A percentile compares a stretch with the other conserved stretches of the same genome.
Conservation (phyloP, 2,888 invertebrate species). For the Mythimna vitellina region DNA sequence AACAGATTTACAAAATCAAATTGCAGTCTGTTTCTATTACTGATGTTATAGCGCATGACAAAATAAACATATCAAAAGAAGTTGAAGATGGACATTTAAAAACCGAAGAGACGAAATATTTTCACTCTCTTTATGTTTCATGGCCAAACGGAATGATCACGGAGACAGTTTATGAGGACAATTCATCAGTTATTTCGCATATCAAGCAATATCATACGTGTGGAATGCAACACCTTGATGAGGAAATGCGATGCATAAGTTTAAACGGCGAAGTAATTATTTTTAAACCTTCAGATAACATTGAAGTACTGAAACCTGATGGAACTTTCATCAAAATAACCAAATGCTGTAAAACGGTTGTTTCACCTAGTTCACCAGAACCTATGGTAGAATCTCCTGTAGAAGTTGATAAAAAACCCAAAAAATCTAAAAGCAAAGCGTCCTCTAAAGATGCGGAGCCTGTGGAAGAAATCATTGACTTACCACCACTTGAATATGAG, state of each 20-base stretch:
- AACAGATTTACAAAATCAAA: slow-evolving; percentile 72
- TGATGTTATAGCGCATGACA: slow-evolving; percentile 55
- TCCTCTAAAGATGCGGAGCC: slow-evolving; percentile 68
- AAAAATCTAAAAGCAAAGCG: slow-evolving; percentile 76
- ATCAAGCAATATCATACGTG: slow-evolving; percentile 80
- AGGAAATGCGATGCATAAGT: slow-evolving; percentile 84
- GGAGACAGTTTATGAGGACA: slow-evolving; percentile 80
- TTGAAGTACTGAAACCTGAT: slow-evolving; percentile 82
- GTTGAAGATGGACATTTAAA: slow-evolving; percentile 44
- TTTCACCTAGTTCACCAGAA: slow-evolving; percentile 59
- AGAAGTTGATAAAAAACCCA: slow-evolving; percentile 73
- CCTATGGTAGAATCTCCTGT: slow-evolving; percentile 37
- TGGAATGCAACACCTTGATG: slow-evolving; percentile 66
- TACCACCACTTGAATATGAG: slow-evolving; percentile 71
- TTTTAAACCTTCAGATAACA: slow-evolving; percentile 76
- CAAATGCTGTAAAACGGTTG: slow-evolving; percentile 74
- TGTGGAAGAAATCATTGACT: slow-evolving; percentile 63
- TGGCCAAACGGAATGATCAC: slow-evolving; percentile 87
- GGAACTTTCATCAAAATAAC: slow-evolving; percentile 79
- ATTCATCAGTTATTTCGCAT: slow-evolving; percentile 79
- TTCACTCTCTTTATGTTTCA: slow-evolving; percentile 79
- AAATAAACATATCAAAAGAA: slow-evolving; percentile 60
- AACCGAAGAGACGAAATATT: slow-evolving; percentile 70
- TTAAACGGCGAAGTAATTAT: slow-evolving; percentile 84
- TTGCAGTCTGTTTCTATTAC: slow-evolving; percentile 52